These are phyloP conservation scores for Spilogale gracilis DNA, from an alignment of 2,113 vertebrate species.

Conservation along the genomic window DNA sequence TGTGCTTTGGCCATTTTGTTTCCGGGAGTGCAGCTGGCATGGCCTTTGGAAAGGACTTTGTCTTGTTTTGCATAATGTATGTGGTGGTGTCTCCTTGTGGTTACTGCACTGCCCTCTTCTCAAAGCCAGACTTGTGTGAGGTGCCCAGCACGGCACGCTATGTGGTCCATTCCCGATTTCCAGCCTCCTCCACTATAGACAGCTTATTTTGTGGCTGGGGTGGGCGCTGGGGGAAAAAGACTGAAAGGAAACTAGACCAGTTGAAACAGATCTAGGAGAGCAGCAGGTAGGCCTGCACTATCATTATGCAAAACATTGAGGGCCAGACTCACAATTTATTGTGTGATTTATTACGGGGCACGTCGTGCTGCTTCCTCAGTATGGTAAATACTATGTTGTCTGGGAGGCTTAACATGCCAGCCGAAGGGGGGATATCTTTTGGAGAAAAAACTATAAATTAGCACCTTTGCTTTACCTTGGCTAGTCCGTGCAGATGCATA, in stretches of 20 bases:
- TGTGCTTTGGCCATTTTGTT: neutral
- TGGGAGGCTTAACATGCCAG: neutral
- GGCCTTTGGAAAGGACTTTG: neutral
- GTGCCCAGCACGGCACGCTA: neutral
- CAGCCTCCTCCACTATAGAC: neutral
- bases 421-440: neutral
- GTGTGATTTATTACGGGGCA: neutral
- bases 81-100: neutral
- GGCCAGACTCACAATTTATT: neutral
- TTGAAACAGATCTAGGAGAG: neutral
- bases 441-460: slow-evolving; percentile 48
- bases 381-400: neutral
- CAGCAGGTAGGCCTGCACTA: neutral
- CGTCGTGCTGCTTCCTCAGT: neutral
- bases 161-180: neutral
- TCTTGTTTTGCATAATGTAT: neutral
- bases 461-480: slow-evolving; percentile 51
- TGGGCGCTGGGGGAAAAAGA: neutral
- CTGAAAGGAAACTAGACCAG: neutral
- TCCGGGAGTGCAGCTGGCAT: neutral
- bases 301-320: neutral
- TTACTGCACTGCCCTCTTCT: neutral
- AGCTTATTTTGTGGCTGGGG: neutral
- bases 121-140: neutral
- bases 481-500: neutral